Percentiles rank a stretch among this genome's conserved stretches.
Conservation (phyloP, 2,113 vertebrate genomes). For the Climacteris rufus region DNA sequence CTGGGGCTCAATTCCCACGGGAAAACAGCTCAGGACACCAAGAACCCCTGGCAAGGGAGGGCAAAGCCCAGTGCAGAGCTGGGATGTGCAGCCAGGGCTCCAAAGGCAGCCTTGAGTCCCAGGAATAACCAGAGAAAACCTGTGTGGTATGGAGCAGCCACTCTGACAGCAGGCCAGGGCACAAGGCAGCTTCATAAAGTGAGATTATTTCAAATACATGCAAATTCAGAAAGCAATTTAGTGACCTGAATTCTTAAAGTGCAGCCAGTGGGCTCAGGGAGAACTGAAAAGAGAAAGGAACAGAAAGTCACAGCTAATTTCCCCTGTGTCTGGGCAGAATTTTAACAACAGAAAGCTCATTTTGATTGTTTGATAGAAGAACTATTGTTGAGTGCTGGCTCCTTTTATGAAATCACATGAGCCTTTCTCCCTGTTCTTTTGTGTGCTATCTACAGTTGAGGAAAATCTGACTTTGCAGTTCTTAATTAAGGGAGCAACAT, state of each 20-base stretch:
- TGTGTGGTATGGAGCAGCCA: neutral
- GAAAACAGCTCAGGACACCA: neutral
- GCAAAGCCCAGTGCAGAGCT: neutral
- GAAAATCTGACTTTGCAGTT: conserved; percentile 21
- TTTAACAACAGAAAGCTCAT: conserved; percentile 45
- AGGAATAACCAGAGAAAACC: neutral
- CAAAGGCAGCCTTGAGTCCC: neutral
- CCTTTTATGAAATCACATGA: conserved; percentile 2
- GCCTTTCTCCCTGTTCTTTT: conserved; percentile 4
- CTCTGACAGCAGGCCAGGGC: neutral
- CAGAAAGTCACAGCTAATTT: conserved; percentile 32
- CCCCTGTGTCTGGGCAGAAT: conserved; percentile 1
- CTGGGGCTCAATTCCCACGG: neutral
- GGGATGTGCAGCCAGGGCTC: neutral
- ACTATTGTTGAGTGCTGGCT: conserved; percentile 26
- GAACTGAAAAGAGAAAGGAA: neutral
- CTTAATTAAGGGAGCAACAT: conserved; percentile 5
- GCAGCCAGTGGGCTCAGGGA: neutral
- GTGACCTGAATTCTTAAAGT: conserved; percentile 34
- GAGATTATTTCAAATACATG: conserved; percentile 38
- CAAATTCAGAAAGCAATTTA: conserved; percentile 14
- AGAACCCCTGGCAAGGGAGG: neutral
- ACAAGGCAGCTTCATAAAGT: neutral
- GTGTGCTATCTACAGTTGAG: neutral
- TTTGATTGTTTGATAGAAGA: conserved; percentile 45